These are phyloP conservation scores for Drosophila multiciliata DNA, from an alignment of 2,888 invertebrate species.

Conservation along the genomic window DNA sequence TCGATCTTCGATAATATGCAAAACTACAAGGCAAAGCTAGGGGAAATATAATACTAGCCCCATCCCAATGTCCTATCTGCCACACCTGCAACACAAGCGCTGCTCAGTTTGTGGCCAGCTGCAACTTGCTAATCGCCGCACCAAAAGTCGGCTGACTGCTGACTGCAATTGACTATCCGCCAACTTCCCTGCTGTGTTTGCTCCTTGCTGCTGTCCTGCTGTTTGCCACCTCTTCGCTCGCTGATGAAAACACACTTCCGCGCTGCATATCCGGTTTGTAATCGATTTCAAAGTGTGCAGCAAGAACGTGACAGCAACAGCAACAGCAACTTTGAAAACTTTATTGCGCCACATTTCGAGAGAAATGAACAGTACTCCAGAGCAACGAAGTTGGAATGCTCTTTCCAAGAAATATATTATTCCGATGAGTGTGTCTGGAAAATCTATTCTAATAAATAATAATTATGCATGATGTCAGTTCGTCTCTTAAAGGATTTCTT, in stretches of 20 bases:
- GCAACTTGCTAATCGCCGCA: constrained; percentile 26
- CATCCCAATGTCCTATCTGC: background rate
- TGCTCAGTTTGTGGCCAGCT: constrained; percentile 13
- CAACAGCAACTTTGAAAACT: constrained; percentile 30
- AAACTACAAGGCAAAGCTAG: constrained; percentile 16
- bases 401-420: background rate
- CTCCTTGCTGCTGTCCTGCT: constrained; percentile 14
- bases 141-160: constrained; percentile 17
- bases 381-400: background rate
- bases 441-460: too few relatives aligned
- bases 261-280: constrained; percentile 79
- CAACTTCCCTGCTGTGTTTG: constrained; percentile 12
- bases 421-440: background rate
- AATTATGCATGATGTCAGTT: too few relatives aligned
- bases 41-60: background rate
- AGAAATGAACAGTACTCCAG: background rate
- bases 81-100: constrained; percentile 27
- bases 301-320: constrained; percentile 54
- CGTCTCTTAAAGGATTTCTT: too few relatives aligned
- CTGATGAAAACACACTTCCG: constrained; percentile 73
- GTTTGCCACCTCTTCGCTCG: background rate
- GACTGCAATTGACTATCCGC: constrained; percentile 15
- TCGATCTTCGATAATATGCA: constrained; percentile 34
- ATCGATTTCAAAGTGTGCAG: constrained; percentile 78
- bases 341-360: constrained; percentile 18